These are phyloP conservation scores for Ophion ellenae DNA, from an alignment of 2,888 invertebrate genomes.

Conservation along the genomic window DNA sequence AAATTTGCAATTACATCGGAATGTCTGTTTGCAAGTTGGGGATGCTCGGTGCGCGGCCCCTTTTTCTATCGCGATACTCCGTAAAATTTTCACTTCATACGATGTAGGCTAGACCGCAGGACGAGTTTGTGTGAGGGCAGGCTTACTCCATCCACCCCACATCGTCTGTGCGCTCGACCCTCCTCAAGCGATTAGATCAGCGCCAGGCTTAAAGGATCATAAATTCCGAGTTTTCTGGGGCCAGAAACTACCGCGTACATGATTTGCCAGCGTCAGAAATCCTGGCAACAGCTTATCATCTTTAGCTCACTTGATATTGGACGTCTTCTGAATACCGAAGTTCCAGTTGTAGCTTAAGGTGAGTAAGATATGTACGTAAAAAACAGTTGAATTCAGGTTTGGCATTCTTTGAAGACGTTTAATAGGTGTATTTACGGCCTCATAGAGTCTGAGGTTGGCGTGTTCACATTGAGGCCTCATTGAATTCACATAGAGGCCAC, in stretches of 20 bases:
- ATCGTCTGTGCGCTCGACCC: conserved; percentile 6
- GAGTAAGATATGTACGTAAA: neutral
- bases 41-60: neutral
- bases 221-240: conserved; percentile 1
- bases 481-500: too few species aligned
- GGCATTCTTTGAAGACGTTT: too few species aligned
- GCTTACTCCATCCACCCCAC: conserved; percentile 1
- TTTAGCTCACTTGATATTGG: neutral
- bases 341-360: neutral
- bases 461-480: too few species aligned
- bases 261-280: neutral
- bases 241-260: neutral
- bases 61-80: neutral
- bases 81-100: conserved; percentile 14
- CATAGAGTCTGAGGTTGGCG: too few species aligned
- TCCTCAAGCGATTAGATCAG: conserved; percentile 4
- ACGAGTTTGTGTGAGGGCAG: neutral
- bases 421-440: too few species aligned
- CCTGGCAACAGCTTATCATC: neutral
- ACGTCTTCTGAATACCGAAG: neutral
- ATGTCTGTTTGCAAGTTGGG: neutral
- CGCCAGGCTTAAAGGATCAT: conserved; percentile 7
- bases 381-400: too few species aligned
- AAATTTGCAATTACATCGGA: conserved; percentile 21
- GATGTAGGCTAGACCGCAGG: neutral